These are phyloP conservation scores for Lepus americanus DNA, from an alignment of 2,113 vertebrate genomes.

Conservation along the genomic window DNA sequence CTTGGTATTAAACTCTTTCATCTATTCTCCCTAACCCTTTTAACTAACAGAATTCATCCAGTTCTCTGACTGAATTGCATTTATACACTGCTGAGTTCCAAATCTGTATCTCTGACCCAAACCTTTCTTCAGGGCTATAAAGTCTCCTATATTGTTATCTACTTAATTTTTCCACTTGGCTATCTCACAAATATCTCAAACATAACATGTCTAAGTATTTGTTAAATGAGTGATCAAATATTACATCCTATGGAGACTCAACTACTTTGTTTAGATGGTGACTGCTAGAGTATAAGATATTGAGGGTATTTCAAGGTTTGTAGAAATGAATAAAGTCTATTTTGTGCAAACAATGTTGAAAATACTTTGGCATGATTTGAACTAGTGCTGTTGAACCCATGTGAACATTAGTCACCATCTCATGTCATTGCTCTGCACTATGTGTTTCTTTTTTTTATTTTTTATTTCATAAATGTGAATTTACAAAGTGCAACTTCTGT, in stretches of 20 bases:
- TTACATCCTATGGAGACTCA: background rate
- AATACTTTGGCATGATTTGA: too few species aligned
- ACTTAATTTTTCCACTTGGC: background rate
- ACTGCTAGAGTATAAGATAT: background rate
- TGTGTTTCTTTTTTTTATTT: too few species aligned
- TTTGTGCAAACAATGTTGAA: too few species aligned
- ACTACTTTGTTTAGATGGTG: background rate
- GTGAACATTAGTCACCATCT: too few species aligned
- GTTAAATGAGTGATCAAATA: background rate
- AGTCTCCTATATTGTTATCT: background rate
- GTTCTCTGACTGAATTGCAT: background rate
- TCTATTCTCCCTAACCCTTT: slow-evolving; percentile 4
- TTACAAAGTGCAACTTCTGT: too few species aligned
- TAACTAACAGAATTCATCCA: slow-evolving; percentile 9
- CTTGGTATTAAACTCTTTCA: background rate
- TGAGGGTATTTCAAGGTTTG: too few species aligned
- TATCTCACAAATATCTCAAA: slow-evolving; percentile 25
- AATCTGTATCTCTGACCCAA: background rate
- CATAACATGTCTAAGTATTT: slow-evolving; percentile 20
- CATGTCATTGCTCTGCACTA: too few species aligned
- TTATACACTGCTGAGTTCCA: background rate
- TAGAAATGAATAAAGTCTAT: too few species aligned
- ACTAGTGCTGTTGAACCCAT: too few species aligned
- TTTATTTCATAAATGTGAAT: too few species aligned
- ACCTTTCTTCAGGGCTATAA: background rate